phyloP scores from a whole-genome alignment of 2,888 invertebrate genomes.

The Mongoloraphidia duomilia region DNA sequence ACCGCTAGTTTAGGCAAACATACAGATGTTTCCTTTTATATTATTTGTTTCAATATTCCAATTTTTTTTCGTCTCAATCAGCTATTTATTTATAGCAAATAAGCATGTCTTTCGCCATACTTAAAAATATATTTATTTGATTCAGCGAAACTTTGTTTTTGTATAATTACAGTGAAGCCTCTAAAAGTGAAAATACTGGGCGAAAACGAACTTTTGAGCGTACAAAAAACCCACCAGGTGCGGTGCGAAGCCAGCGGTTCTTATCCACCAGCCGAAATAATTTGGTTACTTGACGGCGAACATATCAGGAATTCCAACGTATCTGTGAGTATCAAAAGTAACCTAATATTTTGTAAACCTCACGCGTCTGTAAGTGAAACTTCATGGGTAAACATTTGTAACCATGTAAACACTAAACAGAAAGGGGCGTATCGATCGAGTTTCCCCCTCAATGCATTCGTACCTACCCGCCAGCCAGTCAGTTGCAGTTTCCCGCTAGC shows the following conservation, averaged over 20 bases:
- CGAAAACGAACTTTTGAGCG: constrained; percentile 54
- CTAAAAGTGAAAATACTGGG: constrained; percentile 58
- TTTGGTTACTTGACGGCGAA: constrained; percentile 64
- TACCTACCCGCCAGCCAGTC: too few relatives aligned
- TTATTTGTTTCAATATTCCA: neutral
- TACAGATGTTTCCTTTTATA: constrained; percentile 1
- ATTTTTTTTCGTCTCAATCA: neutral
- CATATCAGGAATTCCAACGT: constrained; percentile 28
- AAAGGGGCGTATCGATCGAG: too few relatives aligned
- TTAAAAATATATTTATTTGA: constrained; percentile 2
- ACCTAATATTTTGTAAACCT: too few relatives aligned
- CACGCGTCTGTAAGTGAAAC: too few relatives aligned
- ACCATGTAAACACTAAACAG: too few relatives aligned
- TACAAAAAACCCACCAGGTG: constrained; percentile 57
- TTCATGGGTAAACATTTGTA: too few relatives aligned
- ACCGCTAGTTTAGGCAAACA: neutral
- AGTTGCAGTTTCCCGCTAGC: too few relatives aligned
- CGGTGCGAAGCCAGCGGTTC: constrained; percentile 73
- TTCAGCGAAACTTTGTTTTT: constrained; percentile 10
- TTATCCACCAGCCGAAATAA: constrained; percentile 66
- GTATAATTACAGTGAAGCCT: constrained; percentile 52
- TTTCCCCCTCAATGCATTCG: too few relatives aligned
- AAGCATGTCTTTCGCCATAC: neutral
- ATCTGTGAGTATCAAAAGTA: too few relatives aligned
- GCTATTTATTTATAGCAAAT: neutral